These are phyloP conservation scores for Scophthalmus maximus DNA, from an alignment of 2,113 vertebrate species.

Conservation along the genomic window DNA sequence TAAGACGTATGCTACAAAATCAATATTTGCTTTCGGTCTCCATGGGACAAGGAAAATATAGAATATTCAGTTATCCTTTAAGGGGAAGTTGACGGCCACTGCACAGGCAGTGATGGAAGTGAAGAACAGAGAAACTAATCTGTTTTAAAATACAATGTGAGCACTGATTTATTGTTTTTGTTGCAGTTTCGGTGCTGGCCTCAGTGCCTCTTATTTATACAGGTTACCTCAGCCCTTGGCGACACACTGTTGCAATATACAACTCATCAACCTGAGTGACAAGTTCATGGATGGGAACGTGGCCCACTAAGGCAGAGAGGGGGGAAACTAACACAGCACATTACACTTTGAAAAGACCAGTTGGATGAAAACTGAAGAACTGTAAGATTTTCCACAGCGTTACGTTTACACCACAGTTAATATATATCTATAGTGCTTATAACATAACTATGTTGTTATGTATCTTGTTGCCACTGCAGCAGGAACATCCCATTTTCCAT, in stretches of 20 bases:
- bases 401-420: neutral
- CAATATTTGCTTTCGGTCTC: neutral
- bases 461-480: neutral
- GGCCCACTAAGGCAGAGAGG: neutral
- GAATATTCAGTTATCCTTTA: neutral
- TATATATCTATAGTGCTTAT: neutral
- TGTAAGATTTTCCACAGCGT: neutral
- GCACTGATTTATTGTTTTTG: constrained; percentile 12
- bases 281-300: constrained; percentile 14
- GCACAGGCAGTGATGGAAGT: neutral
- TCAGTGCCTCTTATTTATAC: constrained; percentile 9
- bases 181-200: neutral
- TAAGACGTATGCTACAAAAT: neutral
- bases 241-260: constrained; percentile 5
- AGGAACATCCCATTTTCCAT: neutral
- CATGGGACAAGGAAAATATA: neutral
- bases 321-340: neutral
- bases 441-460: too few relatives aligned
- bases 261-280: constrained; percentile 41
- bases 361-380: neutral
- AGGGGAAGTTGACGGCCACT: neutral
- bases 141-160: neutral
- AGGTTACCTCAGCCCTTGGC: constrained; percentile 18
- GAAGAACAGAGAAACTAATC: neutral
- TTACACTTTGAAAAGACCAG: neutral